Conservation (phyloP, 2,888 invertebrate species). For the Eilema sororculum region DNA sequence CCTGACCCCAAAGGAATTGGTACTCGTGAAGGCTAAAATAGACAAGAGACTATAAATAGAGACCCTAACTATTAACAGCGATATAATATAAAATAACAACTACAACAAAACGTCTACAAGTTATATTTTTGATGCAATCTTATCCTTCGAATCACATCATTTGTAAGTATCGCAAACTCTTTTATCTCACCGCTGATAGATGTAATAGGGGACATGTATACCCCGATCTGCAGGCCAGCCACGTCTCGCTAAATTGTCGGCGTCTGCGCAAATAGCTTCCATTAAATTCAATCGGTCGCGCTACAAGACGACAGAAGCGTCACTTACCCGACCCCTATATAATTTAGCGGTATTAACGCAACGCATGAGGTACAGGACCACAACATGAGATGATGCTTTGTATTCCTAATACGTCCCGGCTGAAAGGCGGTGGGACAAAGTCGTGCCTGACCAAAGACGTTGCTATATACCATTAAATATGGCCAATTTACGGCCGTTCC, state of each 20-base stretch:
- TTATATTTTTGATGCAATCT: conserved; percentile 25
- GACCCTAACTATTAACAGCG: neutral
- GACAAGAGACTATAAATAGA: neutral
- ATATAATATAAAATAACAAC: neutral
- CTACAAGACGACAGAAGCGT: conserved; percentile 73
- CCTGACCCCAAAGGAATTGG: too few species aligned
- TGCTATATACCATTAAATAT: conserved; percentile 46
- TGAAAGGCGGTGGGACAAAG: conserved; percentile 25
- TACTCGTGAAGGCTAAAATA: too few species aligned
- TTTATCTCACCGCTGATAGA: conserved; percentile 59
- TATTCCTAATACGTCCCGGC: conserved; percentile 65
- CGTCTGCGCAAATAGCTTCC: conserved; percentile 73
- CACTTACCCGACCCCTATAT: conserved; percentile 71
- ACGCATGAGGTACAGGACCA: conserved; percentile 51
- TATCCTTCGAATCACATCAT: conserved; percentile 43
- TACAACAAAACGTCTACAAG: neutral
- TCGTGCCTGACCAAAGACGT: conserved; percentile 40
- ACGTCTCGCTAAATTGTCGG: conserved; percentile 72
- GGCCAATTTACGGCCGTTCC: too few species aligned
- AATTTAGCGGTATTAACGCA: conserved; percentile 78
- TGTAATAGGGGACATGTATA: conserved; percentile 49
- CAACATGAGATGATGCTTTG: conserved; percentile 56
- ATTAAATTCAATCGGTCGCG: conserved; percentile 80
- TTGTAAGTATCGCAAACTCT: conserved; percentile 47
- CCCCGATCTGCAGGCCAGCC: conserved; percentile 62